phyloP scores from a whole-genome alignment of 2,113 vertebrate species.

The Myxocyprinus asiaticus region DNA sequence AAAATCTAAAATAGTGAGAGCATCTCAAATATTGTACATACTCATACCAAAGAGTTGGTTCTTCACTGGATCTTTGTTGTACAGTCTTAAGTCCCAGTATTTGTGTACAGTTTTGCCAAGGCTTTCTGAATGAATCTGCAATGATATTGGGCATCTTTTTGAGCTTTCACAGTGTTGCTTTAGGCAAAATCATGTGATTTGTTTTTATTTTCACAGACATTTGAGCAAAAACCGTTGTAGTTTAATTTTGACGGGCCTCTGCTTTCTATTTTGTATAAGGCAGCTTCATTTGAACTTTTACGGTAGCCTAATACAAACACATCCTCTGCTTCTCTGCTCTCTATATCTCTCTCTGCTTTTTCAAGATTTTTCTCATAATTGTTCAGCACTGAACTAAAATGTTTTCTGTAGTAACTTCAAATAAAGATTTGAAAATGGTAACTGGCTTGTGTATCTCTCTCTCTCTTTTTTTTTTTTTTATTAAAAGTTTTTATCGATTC shows the following conservation, averaged over 20 bases:
- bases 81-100: constrained; percentile 32
- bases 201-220: constrained; percentile 25
- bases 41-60: constrained; percentile 64
- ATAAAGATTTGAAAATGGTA: constrained; percentile 70
- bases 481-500: too few species aligned
- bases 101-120: constrained; percentile 27
- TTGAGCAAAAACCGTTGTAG: constrained; percentile 1
- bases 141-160: constrained; percentile 26
- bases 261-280: constrained; percentile 60
- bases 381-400: constrained; percentile 46
- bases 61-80: constrained; percentile 48
- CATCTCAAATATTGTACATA: constrained; percentile 44
- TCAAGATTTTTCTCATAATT: constrained; percentile 58
- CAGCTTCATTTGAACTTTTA: constrained; percentile 13
- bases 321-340: constrained; percentile 10
- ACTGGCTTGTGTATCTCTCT: neutral
- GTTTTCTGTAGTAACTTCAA: constrained; percentile 66
- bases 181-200: neutral
- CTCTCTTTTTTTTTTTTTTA: too few species aligned
- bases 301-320: neutral
- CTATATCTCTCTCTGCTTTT: neutral
- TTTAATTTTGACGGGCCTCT: constrained; percentile 42
- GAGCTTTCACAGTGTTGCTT: constrained; percentile 29
- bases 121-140: constrained; percentile 36
- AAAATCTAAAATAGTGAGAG: constrained; percentile 6